Evolutionary conservation across 2,888 invertebrate genomes (phyloP).

Genomic region (Archaeoteleia sp.): DNA sequence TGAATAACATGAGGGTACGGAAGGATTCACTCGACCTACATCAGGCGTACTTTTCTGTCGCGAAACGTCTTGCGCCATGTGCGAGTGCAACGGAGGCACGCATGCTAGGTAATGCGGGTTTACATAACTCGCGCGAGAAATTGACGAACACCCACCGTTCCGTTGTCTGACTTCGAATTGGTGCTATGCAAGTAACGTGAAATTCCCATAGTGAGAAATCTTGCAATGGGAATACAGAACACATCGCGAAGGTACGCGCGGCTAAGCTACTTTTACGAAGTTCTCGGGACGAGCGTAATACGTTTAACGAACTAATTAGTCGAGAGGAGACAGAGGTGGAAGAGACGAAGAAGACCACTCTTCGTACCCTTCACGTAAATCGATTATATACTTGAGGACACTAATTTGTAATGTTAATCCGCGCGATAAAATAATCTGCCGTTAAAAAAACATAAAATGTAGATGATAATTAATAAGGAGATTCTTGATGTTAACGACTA

Average conservation of each 20-base stretch:
- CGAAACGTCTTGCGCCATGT: conserved; percentile 44
- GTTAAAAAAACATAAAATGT: not conserved
- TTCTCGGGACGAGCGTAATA: conserved; percentile 51
- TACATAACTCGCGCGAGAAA: conserved; percentile 63
- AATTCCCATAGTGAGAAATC: conserved; percentile 61
- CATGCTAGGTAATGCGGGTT: conserved; percentile 56
- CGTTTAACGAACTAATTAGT: conserved; percentile 60
- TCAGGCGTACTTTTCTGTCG: conserved; percentile 17
- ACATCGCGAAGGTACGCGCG: conserved; percentile 30
- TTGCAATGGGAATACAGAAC: conserved; percentile 42
- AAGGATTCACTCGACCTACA: conserved; percentile 7
- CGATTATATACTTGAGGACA: conserved; percentile 42
- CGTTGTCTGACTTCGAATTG: conserved; percentile 48
- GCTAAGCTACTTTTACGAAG: conserved; percentile 58
- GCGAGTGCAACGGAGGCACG: conserved; percentile 43
- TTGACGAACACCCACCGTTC: conserved; percentile 49
- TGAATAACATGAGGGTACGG: not conserved
- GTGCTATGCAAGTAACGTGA: conserved; percentile 42
- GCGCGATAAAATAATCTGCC: conserved; percentile 20
- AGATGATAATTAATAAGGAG: too few relatives aligned
- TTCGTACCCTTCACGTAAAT: conserved; percentile 41
- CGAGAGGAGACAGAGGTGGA: conserved; percentile 39
- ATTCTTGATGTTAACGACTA: too few relatives aligned
- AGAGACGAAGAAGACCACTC: conserved; percentile 32
- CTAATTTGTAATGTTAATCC: conserved; percentile 40